These are phyloP conservation scores for Sinonovacula constricta DNA, from an alignment of 1,140 invertebrate genomes.

Conservation along the genomic window DNA sequence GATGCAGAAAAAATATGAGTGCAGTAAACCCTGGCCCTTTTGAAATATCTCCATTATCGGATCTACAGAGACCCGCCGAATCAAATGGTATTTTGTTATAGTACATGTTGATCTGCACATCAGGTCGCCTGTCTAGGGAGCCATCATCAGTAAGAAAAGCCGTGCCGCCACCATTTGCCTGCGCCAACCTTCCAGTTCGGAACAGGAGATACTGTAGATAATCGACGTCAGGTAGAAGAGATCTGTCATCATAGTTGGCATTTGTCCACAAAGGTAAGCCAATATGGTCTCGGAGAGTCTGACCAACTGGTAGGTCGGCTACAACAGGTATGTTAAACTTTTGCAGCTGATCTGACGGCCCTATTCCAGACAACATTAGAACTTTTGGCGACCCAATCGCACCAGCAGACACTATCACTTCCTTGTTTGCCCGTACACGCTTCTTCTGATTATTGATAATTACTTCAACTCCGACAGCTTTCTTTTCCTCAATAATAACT, in stretches of 20 bases:
- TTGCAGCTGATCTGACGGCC: slow-evolving; percentile 80
- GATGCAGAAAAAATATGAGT: background rate
- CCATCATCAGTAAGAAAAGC: background rate
- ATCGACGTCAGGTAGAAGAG: background rate
- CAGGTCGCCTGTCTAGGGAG: background rate
- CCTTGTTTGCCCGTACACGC: slow-evolving; percentile 84
- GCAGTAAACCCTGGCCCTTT: background rate
- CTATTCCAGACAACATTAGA: slow-evolving; percentile 93
- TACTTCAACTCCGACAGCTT: background rate
- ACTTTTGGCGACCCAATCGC: slow-evolving; percentile 92
- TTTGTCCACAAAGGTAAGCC: background rate
- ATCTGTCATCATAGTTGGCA: background rate
- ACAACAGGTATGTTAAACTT: slow-evolving; percentile 58
- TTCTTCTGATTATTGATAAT: background rate
- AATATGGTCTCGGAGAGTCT: slow-evolving; percentile 83
- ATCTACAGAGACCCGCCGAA: background rate
- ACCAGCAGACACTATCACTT: slow-evolving; percentile 89
- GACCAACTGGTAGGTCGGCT: slow-evolving; percentile 88
- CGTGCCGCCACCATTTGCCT: background rate
- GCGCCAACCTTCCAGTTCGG: background rate
- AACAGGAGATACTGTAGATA: background rate
- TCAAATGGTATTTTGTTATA: background rate
- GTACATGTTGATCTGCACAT: background rate
- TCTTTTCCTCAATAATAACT: background rate
- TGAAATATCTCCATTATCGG: background rate